Conservation (phyloP, 2,113 vertebrate genomes). For the Leptobrachium leishanense region DNA sequence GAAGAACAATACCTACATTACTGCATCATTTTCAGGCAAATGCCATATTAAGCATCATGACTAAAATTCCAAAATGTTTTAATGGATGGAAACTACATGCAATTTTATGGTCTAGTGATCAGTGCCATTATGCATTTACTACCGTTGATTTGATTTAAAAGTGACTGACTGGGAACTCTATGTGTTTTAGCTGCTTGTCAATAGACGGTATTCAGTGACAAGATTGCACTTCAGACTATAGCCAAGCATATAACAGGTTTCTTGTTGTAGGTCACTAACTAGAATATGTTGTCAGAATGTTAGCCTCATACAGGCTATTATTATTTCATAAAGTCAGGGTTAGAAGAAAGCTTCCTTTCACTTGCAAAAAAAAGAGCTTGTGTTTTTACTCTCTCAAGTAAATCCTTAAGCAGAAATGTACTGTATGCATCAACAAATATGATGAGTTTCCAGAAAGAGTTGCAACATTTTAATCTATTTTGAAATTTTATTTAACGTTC, state of each 20-base stretch:
- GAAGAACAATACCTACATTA: too few relatives aligned
- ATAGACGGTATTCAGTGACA: constrained; percentile 16
- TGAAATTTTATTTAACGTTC: too few relatives aligned
- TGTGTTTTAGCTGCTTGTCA: not conserved
- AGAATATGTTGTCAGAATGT: constrained; percentile 16
- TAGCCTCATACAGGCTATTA: not conserved
- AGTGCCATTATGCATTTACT: not conserved
- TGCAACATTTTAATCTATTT: too few relatives aligned
- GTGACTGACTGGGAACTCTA: constrained; percentile 3
- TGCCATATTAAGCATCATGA: too few relatives aligned
- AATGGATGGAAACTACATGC: too few relatives aligned
- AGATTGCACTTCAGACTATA: not conserved
- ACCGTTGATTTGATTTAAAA: not conserved
- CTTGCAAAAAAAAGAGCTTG: not conserved
- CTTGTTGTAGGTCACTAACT: constrained; percentile 20
- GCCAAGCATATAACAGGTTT: not conserved
- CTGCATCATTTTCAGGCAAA: too few relatives aligned
- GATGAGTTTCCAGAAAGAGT: too few relatives aligned
- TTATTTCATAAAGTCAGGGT: not conserved
- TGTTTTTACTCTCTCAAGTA: too few relatives aligned
- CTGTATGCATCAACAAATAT: too few relatives aligned
- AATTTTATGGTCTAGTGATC: too few relatives aligned
- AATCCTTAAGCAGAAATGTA: too few relatives aligned
- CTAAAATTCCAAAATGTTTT: too few relatives aligned
- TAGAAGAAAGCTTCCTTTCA: not conserved